phyloP scores from a whole-genome alignment of 1,140 invertebrate genomes.

The Alviniconcha marisindica region DNA sequence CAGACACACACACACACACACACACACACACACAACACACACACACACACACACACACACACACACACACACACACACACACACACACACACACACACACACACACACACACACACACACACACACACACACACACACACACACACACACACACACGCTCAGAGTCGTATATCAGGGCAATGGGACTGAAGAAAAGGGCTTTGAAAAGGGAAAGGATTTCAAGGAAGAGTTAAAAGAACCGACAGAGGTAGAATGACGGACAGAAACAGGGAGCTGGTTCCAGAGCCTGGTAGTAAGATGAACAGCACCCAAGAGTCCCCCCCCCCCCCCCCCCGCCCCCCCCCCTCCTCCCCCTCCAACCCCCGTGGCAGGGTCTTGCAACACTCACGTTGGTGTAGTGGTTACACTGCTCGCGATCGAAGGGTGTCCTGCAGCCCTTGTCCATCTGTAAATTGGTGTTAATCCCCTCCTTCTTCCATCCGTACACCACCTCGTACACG shows the following conservation, averaged over 20 bases:
- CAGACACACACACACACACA: no score
- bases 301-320: no score
- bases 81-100: background rate
- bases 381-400: conserved; percentile 39
- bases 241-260: no score
- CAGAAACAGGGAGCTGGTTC: no score
- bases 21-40: no score
- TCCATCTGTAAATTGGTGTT: conserved; percentile 24
- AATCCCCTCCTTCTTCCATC: conserved; percentile 26
- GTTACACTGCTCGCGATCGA: conserved; percentile 19
- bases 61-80: background rate
- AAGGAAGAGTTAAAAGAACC: no score
- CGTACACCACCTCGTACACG: conserved; percentile 28
- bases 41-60: conserved; percentile 17
- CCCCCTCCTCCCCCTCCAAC: no score
- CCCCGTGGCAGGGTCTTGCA: no score
- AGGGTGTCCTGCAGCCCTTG: conserved; percentile 28
- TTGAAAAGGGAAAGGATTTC: no score
- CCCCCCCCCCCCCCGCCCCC: no score
- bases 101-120: background rate
- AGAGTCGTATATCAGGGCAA: background rate
- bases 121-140: background rate
- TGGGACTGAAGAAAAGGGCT: no score
- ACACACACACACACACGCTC: background rate
- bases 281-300: no score